phyloP scores from a whole-genome alignment of 2,113 vertebrate genomes.

The Isichthys henryi region DNA sequence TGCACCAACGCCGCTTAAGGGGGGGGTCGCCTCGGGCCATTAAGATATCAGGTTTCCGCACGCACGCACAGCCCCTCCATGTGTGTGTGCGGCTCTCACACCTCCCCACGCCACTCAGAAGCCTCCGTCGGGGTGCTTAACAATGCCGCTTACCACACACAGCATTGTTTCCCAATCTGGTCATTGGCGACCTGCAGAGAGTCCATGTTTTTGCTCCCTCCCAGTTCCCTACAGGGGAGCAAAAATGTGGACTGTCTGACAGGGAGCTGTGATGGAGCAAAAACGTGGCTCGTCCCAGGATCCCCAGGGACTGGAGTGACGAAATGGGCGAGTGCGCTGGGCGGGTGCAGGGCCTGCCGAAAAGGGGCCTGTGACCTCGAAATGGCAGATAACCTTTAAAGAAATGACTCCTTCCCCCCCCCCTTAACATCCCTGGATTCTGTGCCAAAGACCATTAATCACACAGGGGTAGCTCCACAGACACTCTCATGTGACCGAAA shows the following conservation, averaged over 20 bases:
- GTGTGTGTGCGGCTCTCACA: no score
- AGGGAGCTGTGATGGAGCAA: background rate
- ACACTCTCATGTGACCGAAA: constrained; percentile 18
- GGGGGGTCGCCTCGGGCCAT: constrained; percentile 57
- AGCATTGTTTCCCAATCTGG: background rate
- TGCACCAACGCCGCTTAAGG: constrained; percentile 54
- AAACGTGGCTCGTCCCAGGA: background rate
- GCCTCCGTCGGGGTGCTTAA: background rate
- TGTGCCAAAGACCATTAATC: constrained; percentile 27
- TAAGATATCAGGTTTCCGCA: constrained; percentile 40
- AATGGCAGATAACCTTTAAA: constrained; percentile 24
- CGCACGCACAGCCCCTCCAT: background rate
- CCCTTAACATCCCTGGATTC: constrained; percentile 5
- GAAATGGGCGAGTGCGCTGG: background rate
- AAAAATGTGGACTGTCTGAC: background rate
- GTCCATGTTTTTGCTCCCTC: background rate
- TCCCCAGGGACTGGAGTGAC: background rate
- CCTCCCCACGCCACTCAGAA: background rate
- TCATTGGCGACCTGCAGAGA: background rate
- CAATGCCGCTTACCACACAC: background rate
- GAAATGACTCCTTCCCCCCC: constrained; percentile 10
- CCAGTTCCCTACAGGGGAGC: background rate
- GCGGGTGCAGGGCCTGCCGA: background rate
- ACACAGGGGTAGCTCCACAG: background rate
- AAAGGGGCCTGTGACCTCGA: constrained; percentile 14